A percentile compares a stretch with the other conserved stretches of the same genome.
Evolutionary conservation across 2,797 vertebrate genomes (phyloP).

Genomic region (Sebastes nivosus): DNA sequence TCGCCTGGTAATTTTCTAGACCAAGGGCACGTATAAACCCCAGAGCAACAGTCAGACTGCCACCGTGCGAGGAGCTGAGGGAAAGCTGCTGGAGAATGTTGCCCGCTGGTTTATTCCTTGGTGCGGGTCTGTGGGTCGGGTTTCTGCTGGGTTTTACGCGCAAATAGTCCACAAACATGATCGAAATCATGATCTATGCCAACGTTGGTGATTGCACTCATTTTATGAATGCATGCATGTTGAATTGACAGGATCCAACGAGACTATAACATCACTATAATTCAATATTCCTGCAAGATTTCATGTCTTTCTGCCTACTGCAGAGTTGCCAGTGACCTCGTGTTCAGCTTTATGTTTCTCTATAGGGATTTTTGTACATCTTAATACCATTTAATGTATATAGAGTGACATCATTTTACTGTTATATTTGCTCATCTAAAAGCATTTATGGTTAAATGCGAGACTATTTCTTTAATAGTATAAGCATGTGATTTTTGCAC

Average conservation of each 20-base stretch:
- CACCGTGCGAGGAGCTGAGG: constrained; percentile 68
- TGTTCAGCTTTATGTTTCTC: not conserved
- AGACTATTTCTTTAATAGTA: not conserved
- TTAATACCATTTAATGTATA: not conserved
- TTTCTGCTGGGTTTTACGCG: constrained; percentile 11
- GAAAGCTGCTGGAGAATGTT: constrained; percentile 33
- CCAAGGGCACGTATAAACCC: not conserved
- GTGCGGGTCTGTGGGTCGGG: constrained; percentile 16
- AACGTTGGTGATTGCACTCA: not conserved
- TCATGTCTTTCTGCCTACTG: not conserved
- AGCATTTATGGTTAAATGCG: not conserved
- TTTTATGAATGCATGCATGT: not conserved
- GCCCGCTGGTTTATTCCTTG: constrained; percentile 40
- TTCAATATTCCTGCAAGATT: constrained; percentile 15
- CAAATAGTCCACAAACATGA: not conserved
- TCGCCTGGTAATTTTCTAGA: not conserved
- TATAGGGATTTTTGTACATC: too few species aligned
- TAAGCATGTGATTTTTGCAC: not conserved
- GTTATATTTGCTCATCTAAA: not conserved
- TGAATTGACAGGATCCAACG: not conserved
- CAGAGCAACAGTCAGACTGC: constrained; percentile 61
- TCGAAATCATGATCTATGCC: not conserved
- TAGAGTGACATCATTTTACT: not conserved
- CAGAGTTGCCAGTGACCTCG: not conserved
- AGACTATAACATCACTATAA: not conserved